Evolutionary conservation across 1,140 invertebrate species (phyloP).

Genomic region (Hylyphantes graminicola): DNA sequence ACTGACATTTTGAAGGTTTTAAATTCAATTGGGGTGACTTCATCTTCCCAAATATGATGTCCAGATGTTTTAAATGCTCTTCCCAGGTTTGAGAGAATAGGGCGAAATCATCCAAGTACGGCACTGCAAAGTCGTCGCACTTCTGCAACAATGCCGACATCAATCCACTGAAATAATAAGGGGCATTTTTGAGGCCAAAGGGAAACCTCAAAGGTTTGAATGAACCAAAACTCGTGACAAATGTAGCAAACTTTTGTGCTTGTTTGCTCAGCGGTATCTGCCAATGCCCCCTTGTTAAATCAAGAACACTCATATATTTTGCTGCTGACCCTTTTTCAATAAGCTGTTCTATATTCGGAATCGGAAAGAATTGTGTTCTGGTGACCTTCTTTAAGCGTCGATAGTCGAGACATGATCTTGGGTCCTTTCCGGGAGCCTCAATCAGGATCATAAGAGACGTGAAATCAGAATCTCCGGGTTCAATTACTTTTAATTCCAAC

Average conservation of each 20-base stretch:
- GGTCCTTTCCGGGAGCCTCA: background rate
- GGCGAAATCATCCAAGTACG: conserved; percentile 30
- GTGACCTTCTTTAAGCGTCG: conserved; percentile 1
- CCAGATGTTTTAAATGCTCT: conserved; percentile 14
- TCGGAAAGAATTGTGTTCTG: background rate
- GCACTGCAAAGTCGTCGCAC: conserved; percentile 13
- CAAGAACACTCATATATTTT: background rate
- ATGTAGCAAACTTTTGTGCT: conserved; percentile 15
- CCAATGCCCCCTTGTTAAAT: no score
- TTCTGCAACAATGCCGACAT: conserved; percentile 11
- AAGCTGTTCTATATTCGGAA: background rate
- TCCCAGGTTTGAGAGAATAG: conserved; percentile 31
- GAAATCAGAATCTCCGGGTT: background rate
- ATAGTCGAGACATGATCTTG: conserved; percentile 15
- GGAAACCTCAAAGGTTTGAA: background rate
- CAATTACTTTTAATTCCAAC: background rate
- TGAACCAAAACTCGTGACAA: conserved; percentile 11
- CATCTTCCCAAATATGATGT: background rate
- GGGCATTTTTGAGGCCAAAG: conserved; percentile 9
- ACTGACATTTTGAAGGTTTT: conserved; percentile 19
- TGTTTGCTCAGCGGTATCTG: background rate
- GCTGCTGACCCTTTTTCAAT: background rate
- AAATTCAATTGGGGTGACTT: background rate
- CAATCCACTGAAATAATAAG: conserved; percentile 22
- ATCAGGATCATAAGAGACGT: no score